Base-by-base conservation (phyloP, 2,888 invertebrate species). In the Drosophila diplacantha region DNA sequence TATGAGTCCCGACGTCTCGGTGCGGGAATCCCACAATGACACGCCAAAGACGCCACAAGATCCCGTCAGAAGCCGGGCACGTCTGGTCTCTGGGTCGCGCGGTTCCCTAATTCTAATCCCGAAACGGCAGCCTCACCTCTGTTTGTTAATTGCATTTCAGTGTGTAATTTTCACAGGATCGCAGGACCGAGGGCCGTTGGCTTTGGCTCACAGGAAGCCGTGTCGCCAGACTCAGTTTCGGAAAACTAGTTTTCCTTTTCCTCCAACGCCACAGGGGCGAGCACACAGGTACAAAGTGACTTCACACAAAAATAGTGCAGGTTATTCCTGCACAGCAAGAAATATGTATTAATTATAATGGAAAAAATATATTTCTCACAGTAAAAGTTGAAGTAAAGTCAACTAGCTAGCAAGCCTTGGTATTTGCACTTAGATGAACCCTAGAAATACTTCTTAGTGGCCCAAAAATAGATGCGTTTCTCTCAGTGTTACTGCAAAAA, bases 151-250 rank as follows among this genome's bases (percentile, higher is more conserved):
- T 83, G 74, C 80, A 79, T 74, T 74, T 81, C 75, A 74, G 72
- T 81, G 73, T 83, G 81, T 79, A 73, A 76, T 81, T 83, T 81
- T 83, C 85, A 83, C 82, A 76, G 85, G 76, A 84, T 84, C 80
- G 75, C 71, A 69, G 63, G 58, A 68, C 56, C 20, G 37, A 18
- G n/a, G 24, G 49, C 9, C 56, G 46, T 59, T 49, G 55, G 54
- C 20, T 37, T 20, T 41, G 69, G 62, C 72, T 67, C 75, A 83
- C 79, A 79, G 79, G 79, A 80, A 80, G 82, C 63, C 39, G 47
- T 44, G 58, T 47, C 44, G 44, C 55, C 56, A 44, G 46, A 32
- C 32, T 53, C 32, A 3, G 44, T 32, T 24, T 32, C 22, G 9
- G 12, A 26, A 44, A 54, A 39, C 20, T 39, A 9, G 26, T 39